These are phyloP conservation scores for Microcebus lehilahytsara DNA, from an alignment of 2,113 vertebrate species.

Conservation along the genomic window DNA sequence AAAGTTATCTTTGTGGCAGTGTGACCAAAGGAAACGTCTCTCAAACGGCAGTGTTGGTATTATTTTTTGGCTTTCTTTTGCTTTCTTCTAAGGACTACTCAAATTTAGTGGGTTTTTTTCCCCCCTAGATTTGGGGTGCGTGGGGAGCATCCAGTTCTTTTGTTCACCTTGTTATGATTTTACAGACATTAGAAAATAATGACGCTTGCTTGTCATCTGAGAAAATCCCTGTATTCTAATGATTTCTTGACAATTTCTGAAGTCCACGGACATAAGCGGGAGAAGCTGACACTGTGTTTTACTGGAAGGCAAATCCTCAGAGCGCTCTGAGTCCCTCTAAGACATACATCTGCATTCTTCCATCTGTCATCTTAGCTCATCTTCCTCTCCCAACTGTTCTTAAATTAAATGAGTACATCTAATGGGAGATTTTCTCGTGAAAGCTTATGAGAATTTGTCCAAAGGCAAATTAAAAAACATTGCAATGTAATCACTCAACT, in stretches of 20 bases:
- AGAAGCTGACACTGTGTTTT: slow-evolving; percentile 57
- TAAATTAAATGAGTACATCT: slow-evolving; percentile 85
- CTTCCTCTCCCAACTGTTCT: slow-evolving; percentile 83
- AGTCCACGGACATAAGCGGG: slow-evolving; percentile 48
- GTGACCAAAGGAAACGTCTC: background rate
- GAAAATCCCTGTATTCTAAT: slow-evolving; percentile 67
- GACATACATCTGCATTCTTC: slow-evolving; percentile 82
- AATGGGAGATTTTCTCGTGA: slow-evolving; percentile 85
- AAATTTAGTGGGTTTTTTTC: background rate
- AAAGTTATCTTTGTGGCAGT: slow-evolving; percentile 42
- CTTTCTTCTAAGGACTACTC: background rate
- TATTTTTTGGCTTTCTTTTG: slow-evolving; percentile 56
- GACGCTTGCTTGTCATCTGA: slow-evolving; percentile 57
- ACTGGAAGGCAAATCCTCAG: slow-evolving; percentile 75
- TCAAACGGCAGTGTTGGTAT: background rate
- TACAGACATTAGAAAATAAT: slow-evolving; percentile 65
- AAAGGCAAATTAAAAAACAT: slow-evolving; percentile 84
- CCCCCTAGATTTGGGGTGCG: background rate
- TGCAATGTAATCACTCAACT: slow-evolving; percentile 78
- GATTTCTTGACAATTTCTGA: slow-evolving; percentile 61
- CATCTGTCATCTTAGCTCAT: slow-evolving; percentile 89
- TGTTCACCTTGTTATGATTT: slow-evolving; percentile 65
- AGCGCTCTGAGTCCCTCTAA: slow-evolving; percentile 80
- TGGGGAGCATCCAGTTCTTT: background rate
- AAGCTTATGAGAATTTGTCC: slow-evolving; percentile 84